phyloP scores from a whole-genome alignment of 2,113 vertebrate species.

The Sorex araneus region DNA sequence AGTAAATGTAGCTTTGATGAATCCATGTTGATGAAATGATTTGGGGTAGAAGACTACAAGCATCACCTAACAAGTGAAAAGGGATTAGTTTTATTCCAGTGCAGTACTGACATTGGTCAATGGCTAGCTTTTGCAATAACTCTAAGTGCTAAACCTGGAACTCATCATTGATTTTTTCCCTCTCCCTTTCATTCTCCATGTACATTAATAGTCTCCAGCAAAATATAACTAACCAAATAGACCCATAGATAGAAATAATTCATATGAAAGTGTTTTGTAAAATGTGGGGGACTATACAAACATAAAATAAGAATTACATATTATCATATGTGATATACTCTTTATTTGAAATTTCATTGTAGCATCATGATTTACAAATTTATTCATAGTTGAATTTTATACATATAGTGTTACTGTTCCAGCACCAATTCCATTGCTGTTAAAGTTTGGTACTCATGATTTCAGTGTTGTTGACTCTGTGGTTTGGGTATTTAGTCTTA shows the following conservation, averaged over 20 bases:
- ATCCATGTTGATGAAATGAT: background rate
- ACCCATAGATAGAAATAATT: background rate
- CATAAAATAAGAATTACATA: background rate
- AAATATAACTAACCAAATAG: background rate
- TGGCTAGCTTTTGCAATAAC: background rate
- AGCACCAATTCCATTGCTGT: too few relatives aligned
- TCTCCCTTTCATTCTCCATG: background rate
- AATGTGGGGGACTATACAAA: slow-evolving; percentile 7
- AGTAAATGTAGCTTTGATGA: slow-evolving; percentile 42
- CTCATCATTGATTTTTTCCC: background rate
- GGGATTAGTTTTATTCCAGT: background rate
- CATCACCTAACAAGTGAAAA: background rate
- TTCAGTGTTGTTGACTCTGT: too few relatives aligned
- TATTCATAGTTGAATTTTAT: too few relatives aligned
- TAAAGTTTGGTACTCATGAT: too few relatives aligned
- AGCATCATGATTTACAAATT: too few relatives aligned
- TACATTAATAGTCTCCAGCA: background rate
- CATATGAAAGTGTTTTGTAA: slow-evolving; percentile 7
- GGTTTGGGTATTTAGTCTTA: too few relatives aligned
- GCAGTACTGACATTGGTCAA: background rate
- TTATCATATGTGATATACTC: background rate
- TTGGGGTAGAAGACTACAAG: background rate
- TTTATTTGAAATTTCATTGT: too few relatives aligned
- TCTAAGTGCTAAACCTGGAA: background rate
- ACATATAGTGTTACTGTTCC: too few relatives aligned